Evolutionary conservation across 2,888 invertebrate species (phyloP).

Genomic region (Pachliopta kotzebuea): DNA sequence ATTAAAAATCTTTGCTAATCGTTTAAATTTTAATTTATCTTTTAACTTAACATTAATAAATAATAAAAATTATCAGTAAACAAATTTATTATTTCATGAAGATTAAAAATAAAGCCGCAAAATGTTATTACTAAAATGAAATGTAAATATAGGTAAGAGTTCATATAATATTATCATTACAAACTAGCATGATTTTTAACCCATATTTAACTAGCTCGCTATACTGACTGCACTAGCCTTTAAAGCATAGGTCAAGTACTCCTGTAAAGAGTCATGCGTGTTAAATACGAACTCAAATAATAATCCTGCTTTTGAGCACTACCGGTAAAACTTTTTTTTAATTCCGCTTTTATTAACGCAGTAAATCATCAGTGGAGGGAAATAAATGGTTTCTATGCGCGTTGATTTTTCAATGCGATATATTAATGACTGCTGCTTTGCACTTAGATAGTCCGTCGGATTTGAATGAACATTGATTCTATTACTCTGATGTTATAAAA

Average conservation of each 20-base stretch:
- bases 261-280: conserved; percentile 23
- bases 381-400: conserved; percentile 27
- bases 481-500: not conserved
- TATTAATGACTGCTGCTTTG: conserved; percentile 15
- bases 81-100: not conserved
- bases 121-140: not conserved
- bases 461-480: conserved; percentile 6
- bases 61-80: no score
- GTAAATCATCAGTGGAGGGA: conserved; percentile 27
- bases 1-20: not conserved
- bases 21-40: no score
- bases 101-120: not conserved
- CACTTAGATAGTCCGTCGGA: not conserved
- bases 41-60: no score
- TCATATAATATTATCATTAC: not conserved
- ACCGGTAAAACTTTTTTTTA: conserved; percentile 25
- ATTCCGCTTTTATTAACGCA: conserved; percentile 26
- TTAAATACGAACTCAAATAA: conserved; percentile 27
- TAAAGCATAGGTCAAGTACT: conserved; percentile 25
- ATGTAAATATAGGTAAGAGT: not conserved
- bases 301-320: conserved; percentile 25
- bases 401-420: conserved; percentile 19
- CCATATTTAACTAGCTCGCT: conserved; percentile 20
- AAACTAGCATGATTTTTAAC: conserved; percentile 15
- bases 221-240: conserved; percentile 16